Conservation (phyloP, 2,888 invertebrate species). For the Watsonalla binaria region DNA sequence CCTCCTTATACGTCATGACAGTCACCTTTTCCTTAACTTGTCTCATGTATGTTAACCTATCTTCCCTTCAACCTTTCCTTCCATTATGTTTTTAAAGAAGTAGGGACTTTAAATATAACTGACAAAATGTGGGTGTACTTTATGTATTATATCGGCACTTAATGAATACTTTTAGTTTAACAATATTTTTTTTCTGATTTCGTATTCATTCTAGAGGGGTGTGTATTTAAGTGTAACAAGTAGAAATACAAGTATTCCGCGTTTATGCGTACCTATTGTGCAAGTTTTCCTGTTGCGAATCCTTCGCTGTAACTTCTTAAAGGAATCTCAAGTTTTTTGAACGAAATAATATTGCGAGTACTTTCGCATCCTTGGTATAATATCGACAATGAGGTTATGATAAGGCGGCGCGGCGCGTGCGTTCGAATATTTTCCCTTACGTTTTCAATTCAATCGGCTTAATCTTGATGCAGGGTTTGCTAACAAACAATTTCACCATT, state of each 20-base stretch:
- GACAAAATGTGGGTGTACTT: too few species aligned
- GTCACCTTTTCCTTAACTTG: too few species aligned
- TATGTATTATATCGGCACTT: too few species aligned
- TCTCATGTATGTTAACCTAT: too few species aligned
- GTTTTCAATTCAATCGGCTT: conserved; percentile 49
- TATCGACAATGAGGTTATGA: conserved; percentile 47
- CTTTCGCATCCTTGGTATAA: conserved; percentile 22
- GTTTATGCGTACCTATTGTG: conserved; percentile 5
- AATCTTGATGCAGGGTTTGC: conserved; percentile 36
- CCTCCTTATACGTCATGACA: too few species aligned
- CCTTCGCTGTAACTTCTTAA: conserved; percentile 13
- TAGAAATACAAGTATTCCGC: conserved; percentile 1
- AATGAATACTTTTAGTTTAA: too few species aligned
- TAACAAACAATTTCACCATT: conserved; percentile 36
- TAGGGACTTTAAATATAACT: too few species aligned
- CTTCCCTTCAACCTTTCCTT: too few species aligned
- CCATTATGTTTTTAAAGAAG: too few species aligned
- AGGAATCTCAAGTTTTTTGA: conserved; percentile 20
- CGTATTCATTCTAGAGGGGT: conserved; percentile 1
- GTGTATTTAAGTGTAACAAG: conserved; percentile 28
- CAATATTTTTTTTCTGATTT: too few species aligned
- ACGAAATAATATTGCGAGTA: conserved; percentile 34
- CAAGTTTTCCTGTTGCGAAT: conserved; percentile 4
- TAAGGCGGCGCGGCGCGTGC: conserved; percentile 47
- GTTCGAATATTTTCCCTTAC: conserved; percentile 53